These are phyloP conservation scores for Taxidea taxus DNA, from an alignment of 2,113 vertebrate species.

Conservation along the genomic window DNA sequence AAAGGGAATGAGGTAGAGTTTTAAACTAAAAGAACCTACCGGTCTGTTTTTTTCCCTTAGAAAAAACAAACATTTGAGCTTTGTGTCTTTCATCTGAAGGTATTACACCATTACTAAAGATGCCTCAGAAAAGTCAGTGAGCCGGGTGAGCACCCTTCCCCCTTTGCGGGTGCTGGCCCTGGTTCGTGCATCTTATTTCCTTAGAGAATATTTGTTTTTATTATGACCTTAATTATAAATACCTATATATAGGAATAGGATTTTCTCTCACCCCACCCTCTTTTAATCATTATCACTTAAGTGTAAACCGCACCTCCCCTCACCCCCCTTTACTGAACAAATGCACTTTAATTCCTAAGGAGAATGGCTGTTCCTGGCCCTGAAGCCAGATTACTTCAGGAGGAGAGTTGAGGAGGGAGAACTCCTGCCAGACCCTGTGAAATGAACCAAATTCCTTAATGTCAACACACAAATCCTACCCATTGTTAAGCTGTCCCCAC, in stretches of 20 bases:
- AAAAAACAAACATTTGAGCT: constrained; percentile 54
- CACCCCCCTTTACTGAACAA: constrained; percentile 70
- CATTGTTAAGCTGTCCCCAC: constrained; percentile 44
- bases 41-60: constrained; percentile 64
- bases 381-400: constrained; percentile 67
- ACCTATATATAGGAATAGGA: constrained; percentile 61
- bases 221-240: constrained; percentile 66
- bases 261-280: constrained; percentile 60
- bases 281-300: constrained; percentile 77
- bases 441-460: constrained; percentile 19
- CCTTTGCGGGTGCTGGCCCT: constrained; percentile 66
- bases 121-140: constrained; percentile 41
- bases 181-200: constrained; percentile 35
- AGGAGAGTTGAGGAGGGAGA: constrained; percentile 60
- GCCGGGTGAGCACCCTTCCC: constrained; percentile 16
- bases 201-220: constrained; percentile 51
- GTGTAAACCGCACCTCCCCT: constrained; percentile 78
- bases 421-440: constrained; percentile 32
- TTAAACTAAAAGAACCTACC: constrained; percentile 68
- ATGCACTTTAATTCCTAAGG: constrained; percentile 85
- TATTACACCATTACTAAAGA: constrained; percentile 51
- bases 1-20: constrained; percentile 66
- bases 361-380: constrained; percentile 58
- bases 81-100: constrained; percentile 43
- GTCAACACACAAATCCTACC: not conserved